Evolutionary conservation across 2,888 invertebrate species (phyloP).

Genomic region (Liodrosophila aerea): DNA sequence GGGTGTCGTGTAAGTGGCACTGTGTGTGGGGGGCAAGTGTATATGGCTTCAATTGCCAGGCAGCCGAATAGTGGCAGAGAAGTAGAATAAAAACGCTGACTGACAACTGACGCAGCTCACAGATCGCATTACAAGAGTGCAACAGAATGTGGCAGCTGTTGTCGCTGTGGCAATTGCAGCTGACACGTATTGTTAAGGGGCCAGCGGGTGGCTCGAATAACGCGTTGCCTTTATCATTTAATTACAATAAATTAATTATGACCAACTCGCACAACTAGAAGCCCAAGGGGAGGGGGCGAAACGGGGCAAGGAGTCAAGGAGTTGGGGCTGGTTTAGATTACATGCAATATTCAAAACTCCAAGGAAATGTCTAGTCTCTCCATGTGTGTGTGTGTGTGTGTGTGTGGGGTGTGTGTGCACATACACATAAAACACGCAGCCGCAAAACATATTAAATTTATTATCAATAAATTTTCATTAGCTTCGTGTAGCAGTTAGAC

Average conservation of each 20-base stretch:
- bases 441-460: conserved; percentile 78
- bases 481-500: conserved; percentile 67
- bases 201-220: conserved; percentile 5
- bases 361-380: conserved; percentile 46
- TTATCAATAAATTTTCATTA: conserved; percentile 81
- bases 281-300: neutral
- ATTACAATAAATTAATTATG: conserved; percentile 75
- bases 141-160: conserved; percentile 6
- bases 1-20: neutral
- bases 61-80: too few relatives aligned
- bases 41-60: conserved; percentile 51
- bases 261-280: conserved; percentile 28
- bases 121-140: conserved; percentile 7
- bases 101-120: conserved; percentile 36
- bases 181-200: neutral
- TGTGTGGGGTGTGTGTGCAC: conserved; percentile 10
- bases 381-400: too few relatives aligned
- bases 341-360: conserved; percentile 58
- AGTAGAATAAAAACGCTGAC: conserved; percentile 13
- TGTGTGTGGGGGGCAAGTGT: conserved; percentile 2
- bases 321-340: conserved; percentile 42
- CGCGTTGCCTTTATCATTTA: conserved; percentile 55
- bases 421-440: conserved; percentile 64
- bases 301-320: neutral
- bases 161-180: too few relatives aligned